Base-by-base conservation (phyloP, 2,797 vertebrate species). In the Xenopus petersii region DNA sequence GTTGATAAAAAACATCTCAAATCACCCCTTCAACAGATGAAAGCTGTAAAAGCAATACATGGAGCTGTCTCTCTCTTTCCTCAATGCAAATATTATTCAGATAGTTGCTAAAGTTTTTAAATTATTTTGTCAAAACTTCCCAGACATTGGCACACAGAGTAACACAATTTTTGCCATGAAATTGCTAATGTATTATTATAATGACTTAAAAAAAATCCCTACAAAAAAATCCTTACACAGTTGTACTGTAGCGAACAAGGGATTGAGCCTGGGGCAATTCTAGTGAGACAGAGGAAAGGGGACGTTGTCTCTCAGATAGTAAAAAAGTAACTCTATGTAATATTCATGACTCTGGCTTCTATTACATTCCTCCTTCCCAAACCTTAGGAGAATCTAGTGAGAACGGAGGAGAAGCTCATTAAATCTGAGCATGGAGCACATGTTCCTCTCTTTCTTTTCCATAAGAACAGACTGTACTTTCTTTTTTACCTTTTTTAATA, bases 311-410 rank as follows among this genome's bases (percentile, higher is more conserved):
- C 59, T 64, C 42, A 73, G 71, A 73, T 69, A 73, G 55, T 69
- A 68, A 78, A 64, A 78, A 73, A 64, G 76, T 69, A 36, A 16
- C 21, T 33, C 10, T 47, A 78, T 78, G 71, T 73, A 73, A 78
- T 78, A 78, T 78, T 78, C 75, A 78, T 78, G 70, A 75, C 24
- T 33, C 5, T 15, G 49, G 66, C 58, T 72, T 56, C 47, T 66
- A 63, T 63, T 67, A 16, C 33, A 64, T 58, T 69, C 65, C 33
- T 70, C 17, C 54, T 8, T 56, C 59, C 56, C 54, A 60, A 73
- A 69, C 26, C 76, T 48, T 70, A 51, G 30, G 71, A 73, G 64
- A 72, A 62, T 60, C 56, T 0, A 33, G 30, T 48, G 48, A 72
- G 67, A 55, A 67, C 13, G 72, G n/a, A 60, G 47, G 36, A 47